Percentiles rank a stretch among this genome's conserved stretches.
Evolutionary conservation across 2,797 vertebrate genomes (phyloP).

Genomic region (Antennarius maculatus): DNA sequence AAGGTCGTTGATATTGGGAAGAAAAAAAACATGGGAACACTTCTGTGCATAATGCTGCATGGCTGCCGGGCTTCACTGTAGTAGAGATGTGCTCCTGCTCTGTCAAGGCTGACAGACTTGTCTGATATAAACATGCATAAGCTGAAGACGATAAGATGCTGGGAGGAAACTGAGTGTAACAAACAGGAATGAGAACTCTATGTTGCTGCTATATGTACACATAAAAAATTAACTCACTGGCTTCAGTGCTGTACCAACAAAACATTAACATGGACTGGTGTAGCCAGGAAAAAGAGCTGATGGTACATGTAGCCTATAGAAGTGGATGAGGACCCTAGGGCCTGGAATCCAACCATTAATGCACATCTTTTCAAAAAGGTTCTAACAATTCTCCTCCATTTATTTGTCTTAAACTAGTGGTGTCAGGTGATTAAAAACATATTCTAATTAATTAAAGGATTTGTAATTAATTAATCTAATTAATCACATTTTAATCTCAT

Average conservation of each 20-base stretch:
- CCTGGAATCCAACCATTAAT: constrained; percentile 38
- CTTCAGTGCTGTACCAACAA: constrained; percentile 2
- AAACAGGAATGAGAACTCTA: constrained; percentile 11
- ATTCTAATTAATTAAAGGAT: too few relatives aligned
- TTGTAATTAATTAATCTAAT: too few relatives aligned
- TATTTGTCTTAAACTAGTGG: constrained; percentile 5
- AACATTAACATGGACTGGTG: not conserved
- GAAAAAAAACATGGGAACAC: constrained; percentile 20
- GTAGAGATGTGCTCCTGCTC: constrained; percentile 9
- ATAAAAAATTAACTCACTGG: constrained; percentile 28
- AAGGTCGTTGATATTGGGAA: constrained; percentile 53
- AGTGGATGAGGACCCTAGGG: constrained; percentile 21
- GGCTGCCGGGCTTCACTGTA: constrained; percentile 14
- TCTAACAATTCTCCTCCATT: constrained; percentile 29
- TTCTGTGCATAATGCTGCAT: constrained; percentile 16
- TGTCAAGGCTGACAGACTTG: not conserved
- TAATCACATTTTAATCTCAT: too few relatives aligned
- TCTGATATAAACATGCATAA: constrained; percentile 1
- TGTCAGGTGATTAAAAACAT: too few relatives aligned
- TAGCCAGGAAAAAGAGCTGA: constrained; percentile 14
- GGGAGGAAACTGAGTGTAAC: not conserved
- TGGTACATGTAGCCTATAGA: constrained; percentile 22
- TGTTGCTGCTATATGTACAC: not conserved
- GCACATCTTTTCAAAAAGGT: constrained; percentile 42
- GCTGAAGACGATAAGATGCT: not conserved